Conservation (phyloP, 2,797 vertebrate genomes). For the Sciaenops ocellatus region DNA sequence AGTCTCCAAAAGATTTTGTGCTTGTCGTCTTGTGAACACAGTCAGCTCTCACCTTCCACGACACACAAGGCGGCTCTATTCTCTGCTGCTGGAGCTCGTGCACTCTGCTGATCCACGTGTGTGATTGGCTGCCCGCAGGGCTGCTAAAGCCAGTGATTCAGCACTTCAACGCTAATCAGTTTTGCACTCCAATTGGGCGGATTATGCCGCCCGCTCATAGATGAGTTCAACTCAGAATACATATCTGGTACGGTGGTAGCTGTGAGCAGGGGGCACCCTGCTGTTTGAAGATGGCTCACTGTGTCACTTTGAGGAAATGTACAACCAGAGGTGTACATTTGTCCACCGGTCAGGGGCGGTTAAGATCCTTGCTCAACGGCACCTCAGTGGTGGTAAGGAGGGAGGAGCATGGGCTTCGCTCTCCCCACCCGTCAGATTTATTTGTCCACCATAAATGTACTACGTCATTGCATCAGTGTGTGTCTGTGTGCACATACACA, state of each 20-base stretch:
- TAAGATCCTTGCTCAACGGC: neutral
- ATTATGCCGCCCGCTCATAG: slow-evolving; percentile 1
- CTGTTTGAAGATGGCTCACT: neutral
- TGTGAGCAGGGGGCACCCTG: neutral
- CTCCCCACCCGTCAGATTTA: neutral
- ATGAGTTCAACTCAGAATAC: neutral
- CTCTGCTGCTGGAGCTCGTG: slow-evolving; percentile 24
- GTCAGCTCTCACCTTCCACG: slow-evolving; percentile 6
- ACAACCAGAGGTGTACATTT: neutral
- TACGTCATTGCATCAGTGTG: neutral
- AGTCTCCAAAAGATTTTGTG: neutral
- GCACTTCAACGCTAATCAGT: slow-evolving; percentile 44
- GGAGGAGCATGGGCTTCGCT: neutral
- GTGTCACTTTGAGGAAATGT: neutral
- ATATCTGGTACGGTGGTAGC: neutral
- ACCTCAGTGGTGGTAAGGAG: neutral
- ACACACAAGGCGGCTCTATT: slow-evolving; percentile 34
- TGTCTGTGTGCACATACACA: neutral
- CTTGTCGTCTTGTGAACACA: slow-evolving; percentile 10
- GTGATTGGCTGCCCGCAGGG: slow-evolving; percentile 33
- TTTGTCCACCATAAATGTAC: no score
- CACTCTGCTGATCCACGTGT: slow-evolving; percentile 34
- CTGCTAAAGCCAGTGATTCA: slow-evolving; percentile 54
- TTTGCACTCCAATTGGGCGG: slow-evolving; percentile 16
- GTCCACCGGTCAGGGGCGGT: neutral